Conservation (phyloP, 2,888 invertebrate species). For the Hypena proboscidalis region DNA sequence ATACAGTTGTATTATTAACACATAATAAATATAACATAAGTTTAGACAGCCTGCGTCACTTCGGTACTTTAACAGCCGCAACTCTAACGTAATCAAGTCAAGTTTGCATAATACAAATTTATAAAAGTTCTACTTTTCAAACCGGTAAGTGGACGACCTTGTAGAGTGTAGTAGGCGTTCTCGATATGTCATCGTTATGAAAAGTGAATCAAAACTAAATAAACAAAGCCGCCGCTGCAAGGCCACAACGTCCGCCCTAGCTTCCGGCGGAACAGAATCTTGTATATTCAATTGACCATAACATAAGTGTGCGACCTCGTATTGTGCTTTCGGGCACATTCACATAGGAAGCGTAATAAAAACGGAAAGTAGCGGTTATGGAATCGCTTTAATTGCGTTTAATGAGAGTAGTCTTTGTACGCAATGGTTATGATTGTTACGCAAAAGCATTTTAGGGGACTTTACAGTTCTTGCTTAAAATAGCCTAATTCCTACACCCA, state of each 20-base stretch:
- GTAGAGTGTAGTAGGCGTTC: slow-evolving; percentile 52
- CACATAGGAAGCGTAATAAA: slow-evolving; percentile 47
- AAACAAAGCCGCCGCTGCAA: slow-evolving; percentile 56
- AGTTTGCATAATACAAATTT: slow-evolving; percentile 57
- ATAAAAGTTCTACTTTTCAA: slow-evolving; percentile 60
- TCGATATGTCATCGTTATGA: slow-evolving; percentile 60
- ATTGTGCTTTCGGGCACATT: slow-evolving; percentile 44
- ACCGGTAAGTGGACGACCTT: slow-evolving; percentile 69
- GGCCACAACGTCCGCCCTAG: slow-evolving; percentile 52
- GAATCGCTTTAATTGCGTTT: slow-evolving; percentile 39
- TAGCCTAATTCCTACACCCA: slow-evolving; percentile 4
- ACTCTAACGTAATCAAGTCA: slow-evolving; percentile 36
- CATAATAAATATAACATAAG: slow-evolving; percentile 24
- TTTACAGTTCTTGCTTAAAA: slow-evolving; percentile 13
- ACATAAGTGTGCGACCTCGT: slow-evolving; percentile 49
- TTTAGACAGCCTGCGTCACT: slow-evolving; percentile 23
- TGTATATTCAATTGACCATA: slow-evolving; percentile 47
- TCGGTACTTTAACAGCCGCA: slow-evolving; percentile 19
- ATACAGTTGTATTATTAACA: slow-evolving; percentile 16
- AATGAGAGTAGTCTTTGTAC: slow-evolving; percentile 31
- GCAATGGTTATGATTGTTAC: slow-evolving; percentile 23
- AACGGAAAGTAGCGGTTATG: slow-evolving; percentile 23
- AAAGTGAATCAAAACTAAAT: slow-evolving; percentile 45
- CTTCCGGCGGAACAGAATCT: slow-evolving; percentile 62
- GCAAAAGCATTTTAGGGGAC: slow-evolving; percentile 22